Base-by-base conservation (phyloP, 2,888 invertebrate species). In the Idaea biselata region DNA sequence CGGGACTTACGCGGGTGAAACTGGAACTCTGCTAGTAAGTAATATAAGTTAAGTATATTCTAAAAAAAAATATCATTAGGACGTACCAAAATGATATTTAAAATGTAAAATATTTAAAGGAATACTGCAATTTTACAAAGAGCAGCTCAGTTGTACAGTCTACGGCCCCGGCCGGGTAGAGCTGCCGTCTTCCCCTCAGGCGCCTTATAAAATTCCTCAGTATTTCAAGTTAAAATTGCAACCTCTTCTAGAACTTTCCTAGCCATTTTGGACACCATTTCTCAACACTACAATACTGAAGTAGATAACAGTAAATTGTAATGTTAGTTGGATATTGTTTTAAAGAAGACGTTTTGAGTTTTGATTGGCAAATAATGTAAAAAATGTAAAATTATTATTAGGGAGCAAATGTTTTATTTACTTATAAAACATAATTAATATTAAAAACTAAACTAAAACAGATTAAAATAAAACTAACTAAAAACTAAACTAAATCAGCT, bases 131-230 rank as follows among this genome's bases (percentile, higher is more conserved):
- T 77, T 68, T 75, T 44, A 67, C 70, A 73, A 73, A 75, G 74
- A 72, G 70, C 67, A 73, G 62, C 62, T 69, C 75, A 70, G 75
- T 75, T 76, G 68, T 74, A 71, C 67, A 65, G 66, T 73, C 64
- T 71, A 62, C 18, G 18, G 64, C 58, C 60, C 25, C 25, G 25
- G 25, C 5, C 25, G 25, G 44, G 6, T 44, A 63, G 58, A 60
- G 60, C 17, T 67, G 67, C 59, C 56, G 59, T 25, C 32, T 6
- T 55, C 18, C 68, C 74, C 69, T 67, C 63, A 59, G 71, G 73
- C 72, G 67, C 59, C 65, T 73, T 70, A 71, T 69, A 72, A 73
- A 73, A 72, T 70, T 70, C 67, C 68, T 62, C 63, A 60, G 64
- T 66, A 74, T 70, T 68, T 73, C 68, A 64, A 68, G 60, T 44